These are phyloP conservation scores for Entelurus aequoreus DNA, from an alignment of 2,113 vertebrate genomes.

Conservation along the genomic window DNA sequence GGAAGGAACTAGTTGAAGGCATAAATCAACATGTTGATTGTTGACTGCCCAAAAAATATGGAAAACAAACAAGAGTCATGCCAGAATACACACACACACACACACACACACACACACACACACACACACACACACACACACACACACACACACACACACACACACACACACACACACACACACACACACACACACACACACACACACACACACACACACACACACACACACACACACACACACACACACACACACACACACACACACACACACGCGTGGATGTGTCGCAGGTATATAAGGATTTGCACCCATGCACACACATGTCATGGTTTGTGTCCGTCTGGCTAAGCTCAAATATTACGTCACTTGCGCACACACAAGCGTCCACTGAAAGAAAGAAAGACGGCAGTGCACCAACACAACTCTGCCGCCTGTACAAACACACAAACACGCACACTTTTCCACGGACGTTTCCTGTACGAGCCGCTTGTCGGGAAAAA, in stretches of 20 bases:
- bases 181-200: constrained; percentile 15
- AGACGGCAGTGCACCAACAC: constrained; percentile 16
- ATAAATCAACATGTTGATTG: constrained; percentile 68
- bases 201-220: constrained; percentile 19
- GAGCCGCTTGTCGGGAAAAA: constrained; percentile 41
- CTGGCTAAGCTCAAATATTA: constrained; percentile 63
- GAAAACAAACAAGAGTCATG: constrained; percentile 58
- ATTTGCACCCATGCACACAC: constrained; percentile 27
- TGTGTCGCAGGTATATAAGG: constrained; percentile 36
- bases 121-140: constrained; percentile 16
- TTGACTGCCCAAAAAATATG: constrained; percentile 53
- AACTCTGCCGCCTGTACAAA: constrained; percentile 19
- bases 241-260: constrained; percentile 18
- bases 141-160: constrained; percentile 5
- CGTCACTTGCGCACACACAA: constrained; percentile 44
- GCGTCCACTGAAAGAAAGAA: constrained; percentile 19
- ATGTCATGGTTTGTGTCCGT: constrained; percentile 44
- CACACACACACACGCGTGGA: constrained; percentile 8
- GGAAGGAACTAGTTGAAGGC: constrained; percentile 66
- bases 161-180: constrained; percentile 20
- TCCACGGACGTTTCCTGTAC: constrained; percentile 61
- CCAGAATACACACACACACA: constrained; percentile 39
- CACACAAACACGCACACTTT: constrained; percentile 36
- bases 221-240: constrained; percentile 17
- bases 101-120: constrained; percentile 7